These are phyloP conservation scores for Peromyscus polionotus DNA, from an alignment of 2,113 vertebrate species.

Conservation along the genomic window DNA sequence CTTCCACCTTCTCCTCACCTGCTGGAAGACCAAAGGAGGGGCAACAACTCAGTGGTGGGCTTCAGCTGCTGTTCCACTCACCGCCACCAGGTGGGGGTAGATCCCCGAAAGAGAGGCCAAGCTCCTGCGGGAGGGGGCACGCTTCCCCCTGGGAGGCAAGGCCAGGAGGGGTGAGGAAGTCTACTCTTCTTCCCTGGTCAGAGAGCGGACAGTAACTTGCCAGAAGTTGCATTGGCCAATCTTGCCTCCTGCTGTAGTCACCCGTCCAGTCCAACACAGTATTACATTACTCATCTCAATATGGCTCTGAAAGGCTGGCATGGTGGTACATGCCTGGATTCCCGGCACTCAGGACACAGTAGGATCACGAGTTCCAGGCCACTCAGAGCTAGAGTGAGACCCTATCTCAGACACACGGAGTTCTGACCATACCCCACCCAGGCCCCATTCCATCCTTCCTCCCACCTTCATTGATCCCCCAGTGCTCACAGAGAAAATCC, in stretches of 20 bases:
- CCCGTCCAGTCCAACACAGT: background rate
- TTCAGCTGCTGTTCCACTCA: slow-evolving; percentile 57
- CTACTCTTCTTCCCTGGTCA: background rate
- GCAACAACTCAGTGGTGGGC: background rate
- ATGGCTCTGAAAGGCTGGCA: background rate
- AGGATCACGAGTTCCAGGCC: background rate
- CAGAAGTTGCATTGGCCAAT: background rate
- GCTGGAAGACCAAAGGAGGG: background rate
- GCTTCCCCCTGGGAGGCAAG: background rate
- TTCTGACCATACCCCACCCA: background rate
- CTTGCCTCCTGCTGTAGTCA: background rate
- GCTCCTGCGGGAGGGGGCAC: background rate
- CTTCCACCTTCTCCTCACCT: slow-evolving; percentile 75
- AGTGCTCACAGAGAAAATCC: background rate
- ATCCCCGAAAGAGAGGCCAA: background rate
- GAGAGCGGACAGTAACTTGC: background rate
- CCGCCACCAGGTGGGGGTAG: slow-evolving; percentile 70
- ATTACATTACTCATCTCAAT: background rate
- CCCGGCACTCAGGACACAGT: background rate
- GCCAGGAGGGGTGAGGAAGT: background rate
- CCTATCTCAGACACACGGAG: background rate
- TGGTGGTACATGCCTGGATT: background rate
- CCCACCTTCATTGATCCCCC: background rate
- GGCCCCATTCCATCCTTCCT: background rate
- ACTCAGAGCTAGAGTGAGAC: too few species aligned